Conservation (phyloP, 2,888 invertebrate genomes). For the Andrena camellia region DNA sequence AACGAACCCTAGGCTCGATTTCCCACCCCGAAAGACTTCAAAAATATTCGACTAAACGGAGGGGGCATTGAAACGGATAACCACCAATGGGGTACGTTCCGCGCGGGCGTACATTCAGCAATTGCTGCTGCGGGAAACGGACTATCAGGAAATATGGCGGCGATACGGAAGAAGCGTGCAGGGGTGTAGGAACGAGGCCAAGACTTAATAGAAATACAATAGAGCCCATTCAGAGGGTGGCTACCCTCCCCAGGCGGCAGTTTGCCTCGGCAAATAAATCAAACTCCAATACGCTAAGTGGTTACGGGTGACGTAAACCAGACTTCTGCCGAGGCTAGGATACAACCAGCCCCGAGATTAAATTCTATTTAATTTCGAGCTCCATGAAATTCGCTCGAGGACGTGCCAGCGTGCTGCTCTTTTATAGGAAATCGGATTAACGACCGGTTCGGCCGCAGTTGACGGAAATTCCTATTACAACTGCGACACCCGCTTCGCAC, state of each 20-base stretch:
- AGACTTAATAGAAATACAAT: conserved; percentile 84
- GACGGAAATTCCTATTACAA: conserved; percentile 26
- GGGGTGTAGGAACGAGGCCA: conserved; percentile 64
- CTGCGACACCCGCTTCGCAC: neutral
- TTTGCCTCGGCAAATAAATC: conserved; percentile 84
- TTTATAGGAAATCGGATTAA: conserved; percentile 66
- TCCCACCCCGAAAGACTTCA: too few species aligned
- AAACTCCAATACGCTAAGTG: conserved; percentile 85
- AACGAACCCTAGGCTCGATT: too few species aligned
- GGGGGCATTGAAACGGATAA: neutral
- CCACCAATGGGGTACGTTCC: conserved; percentile 1
- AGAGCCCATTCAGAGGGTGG: conserved; percentile 76
- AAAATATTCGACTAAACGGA: too few species aligned
- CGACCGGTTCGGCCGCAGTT: conserved; percentile 28
- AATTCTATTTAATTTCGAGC: conserved; percentile 83
- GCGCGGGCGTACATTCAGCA: conserved; percentile 25
- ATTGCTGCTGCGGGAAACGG: conserved; percentile 22
- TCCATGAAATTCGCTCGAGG: conserved; percentile 64
- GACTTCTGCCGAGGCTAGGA: conserved; percentile 71
- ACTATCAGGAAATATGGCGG: conserved; percentile 46
- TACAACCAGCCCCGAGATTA: conserved; percentile 76
- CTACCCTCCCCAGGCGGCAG: conserved; percentile 80
- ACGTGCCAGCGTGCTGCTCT: conserved; percentile 41
- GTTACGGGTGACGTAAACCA: conserved; percentile 84
- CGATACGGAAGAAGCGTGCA: conserved; percentile 58